A percentile compares a stretch with the other conserved stretches of the same genome.
phyloP scores from a whole-genome alignment of 2,797 vertebrate genomes.

The Manis pentadactyla region DNA sequence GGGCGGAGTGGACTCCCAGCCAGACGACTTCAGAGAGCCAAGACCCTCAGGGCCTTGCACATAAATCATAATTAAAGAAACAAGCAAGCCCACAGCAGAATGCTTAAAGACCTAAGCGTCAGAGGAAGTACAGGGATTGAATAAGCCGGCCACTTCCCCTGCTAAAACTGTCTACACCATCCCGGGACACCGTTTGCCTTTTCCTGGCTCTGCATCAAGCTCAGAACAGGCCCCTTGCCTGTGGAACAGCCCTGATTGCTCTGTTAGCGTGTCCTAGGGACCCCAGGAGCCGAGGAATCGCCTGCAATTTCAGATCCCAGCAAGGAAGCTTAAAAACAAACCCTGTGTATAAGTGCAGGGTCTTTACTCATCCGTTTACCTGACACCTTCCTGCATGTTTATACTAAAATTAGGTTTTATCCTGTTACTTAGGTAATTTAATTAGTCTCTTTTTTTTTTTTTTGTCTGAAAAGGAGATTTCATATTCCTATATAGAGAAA shows the following conservation, averaged over 20 bases:
- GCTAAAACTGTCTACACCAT: neutral
- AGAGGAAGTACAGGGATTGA: neutral
- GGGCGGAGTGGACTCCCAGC: neutral
- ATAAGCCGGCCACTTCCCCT: neutral
- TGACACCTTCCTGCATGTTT: neutral
- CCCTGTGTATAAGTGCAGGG: neutral
- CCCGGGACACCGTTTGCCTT: neutral
- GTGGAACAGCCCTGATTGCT: neutral
- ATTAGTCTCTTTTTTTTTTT: slow-evolving; percentile 3
- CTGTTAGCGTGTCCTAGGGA: neutral
- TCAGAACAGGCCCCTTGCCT: neutral
- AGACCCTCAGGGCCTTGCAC: neutral
- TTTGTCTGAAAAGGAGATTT: slow-evolving; percentile 41
- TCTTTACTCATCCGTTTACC: neutral
- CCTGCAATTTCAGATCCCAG: neutral
- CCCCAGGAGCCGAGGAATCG: neutral
- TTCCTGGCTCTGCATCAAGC: neutral
- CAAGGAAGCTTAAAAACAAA: neutral
- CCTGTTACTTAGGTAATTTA: neutral
- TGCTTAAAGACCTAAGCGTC: neutral
- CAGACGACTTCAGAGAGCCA: neutral
- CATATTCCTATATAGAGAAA: neutral
- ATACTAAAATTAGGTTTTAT: neutral
- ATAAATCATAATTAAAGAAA: neutral
- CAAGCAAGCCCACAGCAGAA: neutral